Percentiles rank a stretch among this genome's conserved stretches.
These are phyloP conservation scores for Heliothis peltigera DNA, from an alignment of 2,888 invertebrate species.

Conservation along the genomic window DNA sequence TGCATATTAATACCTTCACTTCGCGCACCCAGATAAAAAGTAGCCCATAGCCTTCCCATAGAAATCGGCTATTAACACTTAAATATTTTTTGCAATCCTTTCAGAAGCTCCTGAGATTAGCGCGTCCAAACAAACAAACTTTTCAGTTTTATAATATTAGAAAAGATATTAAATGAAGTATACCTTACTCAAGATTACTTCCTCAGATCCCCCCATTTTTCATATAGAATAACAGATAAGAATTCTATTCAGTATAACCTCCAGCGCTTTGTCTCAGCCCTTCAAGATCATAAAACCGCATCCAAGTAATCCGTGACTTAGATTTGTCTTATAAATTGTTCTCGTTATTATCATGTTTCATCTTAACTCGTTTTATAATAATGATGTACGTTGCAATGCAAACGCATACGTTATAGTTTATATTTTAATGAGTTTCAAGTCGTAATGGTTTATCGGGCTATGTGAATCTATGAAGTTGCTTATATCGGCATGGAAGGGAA, in stretches of 20 bases:
- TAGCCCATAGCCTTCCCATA: too few relatives aligned
- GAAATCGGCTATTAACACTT: too few relatives aligned
- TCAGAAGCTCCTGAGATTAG: too few relatives aligned
- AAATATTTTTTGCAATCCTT: too few relatives aligned
- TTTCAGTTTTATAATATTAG: too few relatives aligned
- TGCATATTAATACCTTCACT: too few relatives aligned
- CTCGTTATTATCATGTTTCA: conserved; percentile 44
- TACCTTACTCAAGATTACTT: neutral
- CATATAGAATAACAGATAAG: neutral
- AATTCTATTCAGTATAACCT: neutral
- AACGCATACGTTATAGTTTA: conserved; percentile 33
- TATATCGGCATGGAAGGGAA: conserved; percentile 9
- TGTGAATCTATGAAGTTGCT: conserved; percentile 31
- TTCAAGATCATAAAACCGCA: conserved; percentile 19
- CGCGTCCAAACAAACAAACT: too few relatives aligned
- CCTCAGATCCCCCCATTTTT: neutral
- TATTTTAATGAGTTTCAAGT: conserved; percentile 31
- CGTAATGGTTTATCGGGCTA: conserved; percentile 21
- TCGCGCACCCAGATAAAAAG: too few relatives aligned
- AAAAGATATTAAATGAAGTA: too few relatives aligned
- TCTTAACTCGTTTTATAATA: conserved; percentile 38
- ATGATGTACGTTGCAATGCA: conserved; percentile 36
- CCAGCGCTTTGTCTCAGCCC: neutral
- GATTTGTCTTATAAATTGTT: conserved; percentile 45
- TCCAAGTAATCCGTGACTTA: conserved; percentile 42